These are phyloP conservation scores for Halictus quadricinctus DNA, from an alignment of 2,888 invertebrate species.

Conservation along the genomic window DNA sequence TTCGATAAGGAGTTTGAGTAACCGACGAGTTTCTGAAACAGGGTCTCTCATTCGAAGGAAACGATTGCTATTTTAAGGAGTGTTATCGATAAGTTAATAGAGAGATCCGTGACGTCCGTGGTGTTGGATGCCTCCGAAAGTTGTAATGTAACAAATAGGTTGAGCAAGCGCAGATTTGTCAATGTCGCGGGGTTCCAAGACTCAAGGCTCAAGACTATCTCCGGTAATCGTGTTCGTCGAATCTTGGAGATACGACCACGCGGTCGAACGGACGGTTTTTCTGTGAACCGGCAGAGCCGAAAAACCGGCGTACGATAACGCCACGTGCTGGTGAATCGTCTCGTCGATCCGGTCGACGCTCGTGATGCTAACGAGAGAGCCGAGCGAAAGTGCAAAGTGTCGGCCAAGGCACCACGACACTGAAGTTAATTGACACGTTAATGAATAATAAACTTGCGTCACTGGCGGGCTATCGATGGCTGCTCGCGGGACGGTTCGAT, in stretches of 20 bases:
- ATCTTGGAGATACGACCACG: not conserved
- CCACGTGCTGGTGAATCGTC: slow-evolving; percentile 12
- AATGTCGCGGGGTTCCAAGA: not conserved
- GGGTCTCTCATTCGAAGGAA: not conserved
- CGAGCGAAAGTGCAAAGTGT: slow-evolving; percentile 17
- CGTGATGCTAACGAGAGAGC: slow-evolving; percentile 46
- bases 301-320: slow-evolving; percentile 24
- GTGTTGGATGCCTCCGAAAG: not conserved
- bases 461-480: slow-evolving; percentile 70
- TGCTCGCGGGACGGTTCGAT: slow-evolving; percentile 69
- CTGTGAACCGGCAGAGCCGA: not conserved
- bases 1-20: not conserved
- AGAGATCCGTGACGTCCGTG: not conserved
- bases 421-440: slow-evolving; percentile 78
- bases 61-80: not conserved
- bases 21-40: not conserved
- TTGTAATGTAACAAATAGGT: not conserved
- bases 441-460: slow-evolving; percentile 79
- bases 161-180: not conserved
- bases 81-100: not conserved
- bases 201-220: not conserved
- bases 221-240: slow-evolving; percentile 3
- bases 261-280: not conserved
- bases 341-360: slow-evolving; percentile 8
- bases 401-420: slow-evolving; percentile 63